phyloP scores from a whole-genome alignment of 2,797 vertebrate genomes.

The Periparus ater region DNA sequence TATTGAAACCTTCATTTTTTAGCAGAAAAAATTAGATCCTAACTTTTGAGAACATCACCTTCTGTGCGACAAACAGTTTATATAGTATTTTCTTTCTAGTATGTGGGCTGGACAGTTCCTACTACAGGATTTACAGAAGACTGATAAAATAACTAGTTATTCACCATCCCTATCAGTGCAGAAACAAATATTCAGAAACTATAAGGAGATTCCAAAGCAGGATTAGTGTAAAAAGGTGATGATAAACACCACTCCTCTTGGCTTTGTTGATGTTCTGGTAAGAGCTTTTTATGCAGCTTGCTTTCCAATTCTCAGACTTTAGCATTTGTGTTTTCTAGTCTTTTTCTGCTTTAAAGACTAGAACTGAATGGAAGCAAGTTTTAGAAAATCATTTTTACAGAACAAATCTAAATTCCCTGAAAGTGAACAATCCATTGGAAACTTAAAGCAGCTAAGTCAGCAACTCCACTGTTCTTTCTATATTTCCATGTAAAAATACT shows the following conservation, averaged over 20 bases:
- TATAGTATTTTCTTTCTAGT: neutral
- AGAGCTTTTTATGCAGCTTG: neutral
- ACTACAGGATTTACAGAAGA: constrained; percentile 13
- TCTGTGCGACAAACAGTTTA: neutral
- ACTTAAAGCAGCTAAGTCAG: neutral
- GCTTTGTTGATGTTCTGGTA: neutral
- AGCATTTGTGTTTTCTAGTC: neutral
- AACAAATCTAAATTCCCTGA: neutral
- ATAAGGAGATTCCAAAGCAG: neutral
- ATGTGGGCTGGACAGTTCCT: neutral
- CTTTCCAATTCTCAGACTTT: neutral
- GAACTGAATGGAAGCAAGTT: neutral
- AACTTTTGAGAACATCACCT: neutral
- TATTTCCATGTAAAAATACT: neutral
- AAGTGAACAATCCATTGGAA: neutral
- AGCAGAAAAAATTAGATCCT: neutral
- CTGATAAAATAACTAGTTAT: neutral
- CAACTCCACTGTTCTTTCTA: neutral
- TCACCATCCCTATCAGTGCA: neutral
- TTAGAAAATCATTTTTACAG: neutral
- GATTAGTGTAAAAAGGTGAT: neutral
- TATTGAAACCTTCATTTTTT: neutral
- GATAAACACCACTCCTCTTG: neutral
- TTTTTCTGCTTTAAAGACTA: neutral
- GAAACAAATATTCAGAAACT: neutral